Base-by-base conservation (phyloP, 2,113 vertebrate genomes). In the Hemiprocne comata region DNA sequence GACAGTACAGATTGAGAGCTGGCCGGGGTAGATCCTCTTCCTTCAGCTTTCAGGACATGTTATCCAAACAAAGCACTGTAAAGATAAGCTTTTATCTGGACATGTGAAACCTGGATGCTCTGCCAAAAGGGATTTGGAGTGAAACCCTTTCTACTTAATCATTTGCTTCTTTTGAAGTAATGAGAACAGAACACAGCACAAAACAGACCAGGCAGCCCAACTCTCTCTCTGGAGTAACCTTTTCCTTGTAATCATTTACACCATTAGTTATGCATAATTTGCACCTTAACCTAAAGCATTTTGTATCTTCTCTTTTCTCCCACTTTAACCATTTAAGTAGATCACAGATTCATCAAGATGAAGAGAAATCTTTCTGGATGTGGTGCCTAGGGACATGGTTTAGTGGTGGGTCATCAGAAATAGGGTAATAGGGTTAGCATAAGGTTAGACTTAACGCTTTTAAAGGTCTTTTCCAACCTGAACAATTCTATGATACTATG, bases 161-260 rank as follows among this genome's bases (percentile, higher is more conserved):
- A 15, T 14, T 77, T 64, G 8, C 46, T 71, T 57, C 75, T 80
- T 51, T 67, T 66, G 36, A 40, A 66, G 51, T 34, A 46, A 51
- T 0, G 4, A 81, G 73, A 80, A 16, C 10, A 53, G 64, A 44
- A 82, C 16, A 62, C 34, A 73, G 38, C 29, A 23, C 62, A 61
- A 54, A 74, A 17, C 15, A 85, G 44, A 60, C 1, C 46, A 81
- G 33, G 69, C 23, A 79, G 74, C 66, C 74, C 12, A 87, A 42
- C 8, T 23, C 19, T 53, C 71, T 7, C 46, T 15, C 19, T n/a
- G 29, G 4, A 55, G 29, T 36, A 46, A 90, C 14, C 4, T 73
- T 81, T 62, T 51, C 33, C 74, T 54, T 84, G 77, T 94, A 97
- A 97, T 97, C 66, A 97, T 96, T 97, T 55, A 97, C 94, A 76